Evolutionary conservation across 2,113 vertebrate genomes (phyloP).

Genomic region (Rhodinocichla rosea): DNA sequence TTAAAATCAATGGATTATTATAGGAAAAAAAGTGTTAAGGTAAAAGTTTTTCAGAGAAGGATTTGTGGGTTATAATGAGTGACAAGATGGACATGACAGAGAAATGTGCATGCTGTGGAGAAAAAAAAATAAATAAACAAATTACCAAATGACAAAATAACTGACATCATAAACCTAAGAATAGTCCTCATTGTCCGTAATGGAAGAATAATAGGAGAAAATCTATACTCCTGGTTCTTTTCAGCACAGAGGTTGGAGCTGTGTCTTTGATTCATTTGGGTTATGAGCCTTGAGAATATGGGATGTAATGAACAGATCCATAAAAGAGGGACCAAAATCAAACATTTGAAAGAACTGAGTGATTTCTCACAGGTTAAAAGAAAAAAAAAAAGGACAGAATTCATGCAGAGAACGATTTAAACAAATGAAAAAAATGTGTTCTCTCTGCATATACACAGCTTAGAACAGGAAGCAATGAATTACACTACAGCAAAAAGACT

Average conservation of each 20-base stretch:
- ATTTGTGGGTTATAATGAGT: not conserved
- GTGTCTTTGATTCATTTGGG: not conserved
- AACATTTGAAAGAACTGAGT: not conserved
- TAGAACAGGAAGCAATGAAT: not conserved
- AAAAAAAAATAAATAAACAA: not conserved
- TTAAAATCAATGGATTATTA: not conserved
- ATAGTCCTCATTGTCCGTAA: not conserved
- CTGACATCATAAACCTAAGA: not conserved
- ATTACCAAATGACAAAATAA: not conserved
- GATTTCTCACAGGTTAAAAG: not conserved
- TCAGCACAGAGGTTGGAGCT: not conserved
- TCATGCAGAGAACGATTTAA: not conserved
- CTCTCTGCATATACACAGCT: not conserved
- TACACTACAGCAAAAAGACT: not conserved
- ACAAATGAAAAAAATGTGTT: not conserved
- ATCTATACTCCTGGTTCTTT: not conserved
- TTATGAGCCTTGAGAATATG: not conserved
- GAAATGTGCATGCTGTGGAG: not conserved
- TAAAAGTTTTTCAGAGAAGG: not conserved
- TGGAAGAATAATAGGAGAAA: not conserved
- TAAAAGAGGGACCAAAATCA: not conserved
- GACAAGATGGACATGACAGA: not conserved
- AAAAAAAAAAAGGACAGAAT: not conserved
- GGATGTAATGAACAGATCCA: not conserved
- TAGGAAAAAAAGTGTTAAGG: fast-evolving